These are phyloP conservation scores for Aplochiton taeniatus DNA, from an alignment of 2,797 vertebrate genomes.

Conservation along the genomic window DNA sequence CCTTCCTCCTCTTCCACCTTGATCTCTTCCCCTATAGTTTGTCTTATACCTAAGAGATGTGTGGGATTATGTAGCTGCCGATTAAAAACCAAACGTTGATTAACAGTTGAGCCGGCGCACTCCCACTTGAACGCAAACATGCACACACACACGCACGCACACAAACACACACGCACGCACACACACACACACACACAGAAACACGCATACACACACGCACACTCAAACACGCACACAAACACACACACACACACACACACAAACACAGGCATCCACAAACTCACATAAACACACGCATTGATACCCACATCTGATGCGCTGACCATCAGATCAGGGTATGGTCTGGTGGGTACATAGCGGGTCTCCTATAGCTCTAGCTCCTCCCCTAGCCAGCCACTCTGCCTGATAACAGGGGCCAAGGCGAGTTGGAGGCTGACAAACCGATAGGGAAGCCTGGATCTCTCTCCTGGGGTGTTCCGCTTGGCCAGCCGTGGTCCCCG, in stretches of 20 bases:
- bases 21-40: background rate
- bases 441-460: slow-evolving; percentile 42
- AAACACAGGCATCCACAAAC: background rate
- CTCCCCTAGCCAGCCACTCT: background rate
- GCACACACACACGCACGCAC: background rate
- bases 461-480: slow-evolving; percentile 49
- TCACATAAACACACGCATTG: background rate
- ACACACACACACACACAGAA: slow-evolving; percentile 5
- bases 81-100: no score
- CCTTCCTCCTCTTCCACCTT: background rate
- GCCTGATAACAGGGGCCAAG: slow-evolving; percentile 57
- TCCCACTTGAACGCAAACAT: no score
- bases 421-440: slow-evolving; percentile 47
- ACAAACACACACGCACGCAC: background rate
- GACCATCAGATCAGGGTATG: slow-evolving; percentile 55
- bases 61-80: no score
- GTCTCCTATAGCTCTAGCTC: background rate
- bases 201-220: background rate
- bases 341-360: slow-evolving; percentile 41
- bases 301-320: slow-evolving; percentile 3
- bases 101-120: no score
- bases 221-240: no score
- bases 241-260: background rate
- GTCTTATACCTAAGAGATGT: no score
- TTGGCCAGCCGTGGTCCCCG: slow-evolving; percentile 65